Evolutionary conservation across 2,797 vertebrate genomes (phyloP).

Genomic region (Falco cherrug): DNA sequence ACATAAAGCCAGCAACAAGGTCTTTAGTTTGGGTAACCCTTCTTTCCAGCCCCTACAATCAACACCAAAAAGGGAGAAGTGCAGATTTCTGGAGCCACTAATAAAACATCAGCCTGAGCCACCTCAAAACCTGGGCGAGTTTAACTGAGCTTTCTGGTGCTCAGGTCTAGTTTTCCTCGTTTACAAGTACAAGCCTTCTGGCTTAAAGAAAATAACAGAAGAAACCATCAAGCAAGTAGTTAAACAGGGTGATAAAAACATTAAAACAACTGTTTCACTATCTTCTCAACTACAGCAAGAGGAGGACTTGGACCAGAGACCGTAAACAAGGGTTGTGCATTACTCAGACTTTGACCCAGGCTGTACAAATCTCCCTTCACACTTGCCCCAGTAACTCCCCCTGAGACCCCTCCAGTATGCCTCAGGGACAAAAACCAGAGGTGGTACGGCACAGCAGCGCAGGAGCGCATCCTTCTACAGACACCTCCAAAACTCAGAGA

Average conservation of each 20-base stretch:
- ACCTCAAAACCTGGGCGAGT: neutral
- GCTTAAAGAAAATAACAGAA: neutral
- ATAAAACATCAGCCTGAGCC: neutral
- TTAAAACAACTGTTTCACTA: neutral
- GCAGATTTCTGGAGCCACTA: neutral
- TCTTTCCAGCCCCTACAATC: neutral
- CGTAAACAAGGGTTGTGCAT: neutral
- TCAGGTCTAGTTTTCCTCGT: neutral
- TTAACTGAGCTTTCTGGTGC: neutral
- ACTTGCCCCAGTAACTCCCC: neutral
- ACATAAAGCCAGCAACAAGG: neutral
- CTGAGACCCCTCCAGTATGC: neutral
- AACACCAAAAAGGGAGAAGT: neutral
- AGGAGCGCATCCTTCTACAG: neutral
- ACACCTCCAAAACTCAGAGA: neutral
- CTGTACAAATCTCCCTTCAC: neutral
- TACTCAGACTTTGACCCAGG: neutral
- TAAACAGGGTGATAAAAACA: neutral
- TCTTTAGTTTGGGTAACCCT: neutral
- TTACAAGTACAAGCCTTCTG: neutral
- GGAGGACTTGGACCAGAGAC: neutral
- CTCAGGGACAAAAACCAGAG: neutral
- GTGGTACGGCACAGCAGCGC: neutral
- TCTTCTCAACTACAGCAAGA: neutral
- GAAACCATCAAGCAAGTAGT: neutral